phyloP scores from a whole-genome alignment of 2,888 invertebrate genomes.

The Andrena camellia region DNA sequence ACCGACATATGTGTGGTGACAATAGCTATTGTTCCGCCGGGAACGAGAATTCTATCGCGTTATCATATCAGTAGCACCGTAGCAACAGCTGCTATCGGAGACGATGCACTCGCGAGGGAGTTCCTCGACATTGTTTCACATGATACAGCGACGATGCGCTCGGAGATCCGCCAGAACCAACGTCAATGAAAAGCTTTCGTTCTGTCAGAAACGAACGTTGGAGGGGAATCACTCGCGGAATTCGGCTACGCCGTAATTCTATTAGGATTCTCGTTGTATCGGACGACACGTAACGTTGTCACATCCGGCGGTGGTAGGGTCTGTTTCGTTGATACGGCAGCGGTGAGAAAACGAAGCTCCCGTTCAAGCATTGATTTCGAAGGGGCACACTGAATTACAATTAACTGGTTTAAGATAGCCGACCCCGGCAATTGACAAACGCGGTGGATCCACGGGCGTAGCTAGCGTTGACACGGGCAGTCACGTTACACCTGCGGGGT shows the following conservation, averaged over 20 bases:
- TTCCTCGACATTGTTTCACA: slow-evolving; percentile 24
- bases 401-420: not conserved
- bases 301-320: not conserved
- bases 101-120: not conserved
- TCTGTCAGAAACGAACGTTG: not conserved
- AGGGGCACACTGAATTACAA: not conserved
- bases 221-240: not conserved
- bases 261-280: slow-evolving; percentile 24
- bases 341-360: not conserved
- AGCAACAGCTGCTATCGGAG: slow-evolving; percentile 21
- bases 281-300: not conserved
- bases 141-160: not conserved
- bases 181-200: not conserved
- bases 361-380: not conserved
- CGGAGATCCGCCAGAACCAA: not conserved
- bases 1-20: not conserved
- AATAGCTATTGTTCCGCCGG: slow-evolving; percentile 3
- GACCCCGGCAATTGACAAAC: too few species aligned
- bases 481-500: slow-evolving; percentile 31
- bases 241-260: slow-evolving; percentile 6
- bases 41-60: not conserved
- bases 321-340: not conserved
- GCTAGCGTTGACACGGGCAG: not conserved
- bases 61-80: slow-evolving; percentile 20
- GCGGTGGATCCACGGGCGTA: not conserved